phyloP scores from a whole-genome alignment of 30 jellyfish, hydroid and myxozoan genomes.

The Haliclystus octoradiatus region DNA sequence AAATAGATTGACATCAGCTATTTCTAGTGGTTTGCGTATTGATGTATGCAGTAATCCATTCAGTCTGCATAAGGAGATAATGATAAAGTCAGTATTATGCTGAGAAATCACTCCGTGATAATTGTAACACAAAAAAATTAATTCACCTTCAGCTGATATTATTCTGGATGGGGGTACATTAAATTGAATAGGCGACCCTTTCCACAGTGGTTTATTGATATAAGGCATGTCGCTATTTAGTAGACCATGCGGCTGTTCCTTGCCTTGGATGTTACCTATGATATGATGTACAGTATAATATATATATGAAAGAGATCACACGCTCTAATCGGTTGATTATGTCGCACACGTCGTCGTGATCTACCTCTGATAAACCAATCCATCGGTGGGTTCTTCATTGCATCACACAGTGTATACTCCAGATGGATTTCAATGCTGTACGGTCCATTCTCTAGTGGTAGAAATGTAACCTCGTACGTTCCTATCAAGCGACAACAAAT shows the following conservation, averaged over 20 bases:
- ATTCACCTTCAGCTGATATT: slow-evolving; percentile 14
- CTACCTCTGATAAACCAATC: slow-evolving; percentile 57
- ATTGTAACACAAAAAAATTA: background rate
- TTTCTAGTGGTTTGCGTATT: too few species aligned
- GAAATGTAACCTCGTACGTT: slow-evolving; percentile 43
- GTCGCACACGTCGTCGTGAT: background rate
- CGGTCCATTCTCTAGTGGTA: slow-evolving; percentile 36
- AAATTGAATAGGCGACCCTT: slow-evolving; percentile 48
- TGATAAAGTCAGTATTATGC: too few species aligned
- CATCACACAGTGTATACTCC: slow-evolving; percentile 55
- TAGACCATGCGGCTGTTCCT: slow-evolving; percentile 90
- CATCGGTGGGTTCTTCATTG: slow-evolving; percentile 55
- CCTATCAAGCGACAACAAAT: slow-evolving; percentile 39
- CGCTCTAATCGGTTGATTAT: too few species aligned
- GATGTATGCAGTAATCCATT: too few species aligned
- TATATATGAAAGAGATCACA: too few species aligned
- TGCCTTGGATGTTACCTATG: slow-evolving; percentile 98
- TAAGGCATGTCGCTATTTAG: slow-evolving; percentile 69
- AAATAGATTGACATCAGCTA: too few species aligned
- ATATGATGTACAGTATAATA: too few species aligned
- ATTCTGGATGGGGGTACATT: slow-evolving; percentile 40
- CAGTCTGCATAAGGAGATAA: too few species aligned
- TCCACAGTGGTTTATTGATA: slow-evolving; percentile 80
- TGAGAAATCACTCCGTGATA: too few species aligned
- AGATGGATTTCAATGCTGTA: slow-evolving; percentile 18